phyloP scores from a whole-genome alignment of 2,888 invertebrate genomes.

The Cephus pulcher region DNA sequence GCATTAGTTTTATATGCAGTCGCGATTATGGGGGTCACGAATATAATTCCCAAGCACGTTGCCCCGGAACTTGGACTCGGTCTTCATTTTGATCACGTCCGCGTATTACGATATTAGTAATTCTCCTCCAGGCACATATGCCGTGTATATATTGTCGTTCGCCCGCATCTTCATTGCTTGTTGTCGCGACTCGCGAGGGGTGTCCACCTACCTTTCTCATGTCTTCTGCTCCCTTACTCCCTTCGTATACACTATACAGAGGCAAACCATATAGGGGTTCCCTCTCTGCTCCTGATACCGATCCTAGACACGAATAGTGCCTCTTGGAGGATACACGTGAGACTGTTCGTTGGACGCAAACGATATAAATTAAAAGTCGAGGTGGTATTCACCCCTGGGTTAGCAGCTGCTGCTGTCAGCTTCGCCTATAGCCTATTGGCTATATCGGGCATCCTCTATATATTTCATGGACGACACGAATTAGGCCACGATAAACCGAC shows the following conservation, averaged over 20 bases:
- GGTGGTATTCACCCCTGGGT: not conserved
- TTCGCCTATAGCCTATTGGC: not conserved
- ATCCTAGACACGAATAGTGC: not conserved
- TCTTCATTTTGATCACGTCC: slow-evolving; percentile 27
- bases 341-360: not conserved
- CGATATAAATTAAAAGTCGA: not conserved
- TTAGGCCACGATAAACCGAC: slow-evolving; percentile 51
- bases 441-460: slow-evolving; percentile 9
- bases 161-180: slow-evolving; percentile 54
- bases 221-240: not conserved
- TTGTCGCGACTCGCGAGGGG: slow-evolving; percentile 2
- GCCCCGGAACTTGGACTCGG: not conserved
- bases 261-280: not conserved
- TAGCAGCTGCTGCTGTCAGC: not conserved
- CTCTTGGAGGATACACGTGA: not conserved
- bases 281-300: not conserved
- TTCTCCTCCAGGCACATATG: slow-evolving; percentile 37
- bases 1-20: not conserved
- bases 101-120: slow-evolving; percentile 58
- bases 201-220: not conserved
- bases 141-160: slow-evolving; percentile 57
- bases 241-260: not conserved
- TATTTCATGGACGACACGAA: slow-evolving; percentile 51
- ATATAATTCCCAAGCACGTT: not conserved
- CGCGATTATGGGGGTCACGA: not conserved